These are phyloP conservation scores for Campylorhamphus procurvoides DNA, from an alignment of 2,113 vertebrate genomes.

Conservation along the genomic window DNA sequence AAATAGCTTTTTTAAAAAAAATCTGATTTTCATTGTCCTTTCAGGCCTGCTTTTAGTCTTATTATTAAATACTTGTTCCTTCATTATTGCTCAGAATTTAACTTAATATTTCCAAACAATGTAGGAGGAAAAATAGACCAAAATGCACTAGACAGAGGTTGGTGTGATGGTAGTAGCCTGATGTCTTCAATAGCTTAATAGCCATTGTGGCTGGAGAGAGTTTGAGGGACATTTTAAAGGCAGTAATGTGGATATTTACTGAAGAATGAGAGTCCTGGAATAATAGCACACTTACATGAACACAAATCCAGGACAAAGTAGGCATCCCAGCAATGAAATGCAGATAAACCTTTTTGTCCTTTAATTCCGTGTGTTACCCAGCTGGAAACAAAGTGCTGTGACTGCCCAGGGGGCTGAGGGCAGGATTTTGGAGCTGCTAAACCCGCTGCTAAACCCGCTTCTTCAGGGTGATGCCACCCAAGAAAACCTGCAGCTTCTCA, in stretches of 20 bases:
- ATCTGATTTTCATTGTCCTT: neutral
- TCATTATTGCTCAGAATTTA: neutral
- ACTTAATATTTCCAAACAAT: neutral
- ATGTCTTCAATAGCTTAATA: neutral
- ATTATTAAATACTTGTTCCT: neutral
- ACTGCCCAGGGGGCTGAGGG: neutral
- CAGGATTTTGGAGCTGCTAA: neutral
- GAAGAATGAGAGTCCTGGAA: neutral
- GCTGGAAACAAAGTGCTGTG: neutral
- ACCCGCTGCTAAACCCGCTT: neutral
- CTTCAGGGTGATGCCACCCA: neutral
- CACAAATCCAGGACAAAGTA: neutral
- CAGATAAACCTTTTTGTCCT: neutral
- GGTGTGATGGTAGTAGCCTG: rapidly evolving
- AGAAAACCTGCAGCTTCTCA: neutral
- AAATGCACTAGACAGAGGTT: neutral
- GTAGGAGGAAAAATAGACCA: neutral
- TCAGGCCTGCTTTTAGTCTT: neutral
- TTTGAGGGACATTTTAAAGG: neutral
- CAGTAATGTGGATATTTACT: neutral
- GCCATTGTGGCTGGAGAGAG: rapidly evolving
- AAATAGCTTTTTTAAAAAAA: neutral
- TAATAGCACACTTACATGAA: neutral
- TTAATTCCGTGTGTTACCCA: neutral
- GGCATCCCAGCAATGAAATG: neutral